These are phyloP conservation scores for Stenodera caucasica DNA, from an alignment of 2,888 invertebrate genomes.

Conservation along the genomic window DNA sequence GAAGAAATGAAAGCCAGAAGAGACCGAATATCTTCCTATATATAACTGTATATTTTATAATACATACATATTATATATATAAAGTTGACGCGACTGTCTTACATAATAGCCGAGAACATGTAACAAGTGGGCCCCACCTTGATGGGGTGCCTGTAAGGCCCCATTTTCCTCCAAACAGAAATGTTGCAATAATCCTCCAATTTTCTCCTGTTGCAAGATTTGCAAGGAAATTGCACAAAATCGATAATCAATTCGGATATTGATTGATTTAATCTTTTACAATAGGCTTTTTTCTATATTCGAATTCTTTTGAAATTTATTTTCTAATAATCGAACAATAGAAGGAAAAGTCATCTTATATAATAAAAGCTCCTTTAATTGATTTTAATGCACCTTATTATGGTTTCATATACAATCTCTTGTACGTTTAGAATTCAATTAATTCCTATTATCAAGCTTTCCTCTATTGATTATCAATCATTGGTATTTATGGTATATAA, in stretches of 20 bases:
- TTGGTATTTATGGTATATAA: too few relatives aligned
- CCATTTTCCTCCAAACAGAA: background rate
- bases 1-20: background rate
- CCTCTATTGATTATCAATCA: too few relatives aligned
- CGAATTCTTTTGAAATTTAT: background rate
- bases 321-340: background rate
- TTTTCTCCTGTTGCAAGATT: too few relatives aligned
- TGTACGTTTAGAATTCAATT: too few relatives aligned
- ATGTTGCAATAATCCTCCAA: background rate
- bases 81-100: background rate
- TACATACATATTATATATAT: background rate
- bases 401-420: background rate
- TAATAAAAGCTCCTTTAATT: background rate
- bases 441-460: too few relatives aligned
- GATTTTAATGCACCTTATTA: background rate
- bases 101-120: background rate
- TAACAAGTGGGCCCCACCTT: background rate
- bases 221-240: background rate
- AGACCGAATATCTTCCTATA: constrained; percentile 8
- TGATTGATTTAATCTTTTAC: background rate
- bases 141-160: background rate
- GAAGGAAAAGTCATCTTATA: too few relatives aligned
- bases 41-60: constrained; percentile 1
- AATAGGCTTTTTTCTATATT: background rate
- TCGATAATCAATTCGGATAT: background rate